A percentile compares a stretch with the other conserved stretches of the same genome.
Conservation (phyloP, 1,140 invertebrate genomes). For the Lordiphosa clarofinis region DNA sequence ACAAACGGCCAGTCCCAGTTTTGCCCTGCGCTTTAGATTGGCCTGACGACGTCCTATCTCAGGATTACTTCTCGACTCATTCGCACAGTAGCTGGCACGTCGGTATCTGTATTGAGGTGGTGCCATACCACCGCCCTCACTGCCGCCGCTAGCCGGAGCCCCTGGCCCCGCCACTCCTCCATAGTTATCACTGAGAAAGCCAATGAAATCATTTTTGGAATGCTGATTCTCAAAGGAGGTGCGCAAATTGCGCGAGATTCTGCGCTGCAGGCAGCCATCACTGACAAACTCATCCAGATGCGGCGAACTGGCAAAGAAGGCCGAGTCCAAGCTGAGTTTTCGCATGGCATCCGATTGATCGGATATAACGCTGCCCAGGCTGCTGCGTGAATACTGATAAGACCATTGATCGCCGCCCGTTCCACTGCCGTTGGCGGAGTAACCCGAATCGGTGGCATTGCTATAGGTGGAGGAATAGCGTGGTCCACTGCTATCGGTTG, state of each 20-base stretch:
- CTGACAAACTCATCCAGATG: slow-evolving; percentile 61
- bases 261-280: slow-evolving; percentile 72
- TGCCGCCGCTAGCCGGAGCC: slow-evolving; percentile 39
- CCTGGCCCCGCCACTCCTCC: slow-evolving; percentile 5
- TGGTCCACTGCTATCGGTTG: slow-evolving; percentile 50
- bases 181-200: slow-evolving; percentile 76
- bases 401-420: slow-evolving; percentile 69
- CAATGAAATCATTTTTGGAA: slow-evolving; percentile 75
- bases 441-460: slow-evolving; percentile 77
- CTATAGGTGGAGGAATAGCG: slow-evolving; percentile 73
- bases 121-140: slow-evolving; percentile 66
- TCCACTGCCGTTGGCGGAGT: slow-evolving; percentile 61
- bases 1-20: slow-evolving; percentile 82
- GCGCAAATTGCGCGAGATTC: slow-evolving; percentile 76
- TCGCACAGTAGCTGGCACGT: slow-evolving; percentile 65
- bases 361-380: slow-evolving; percentile 70
- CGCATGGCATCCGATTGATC: slow-evolving; percentile 65
- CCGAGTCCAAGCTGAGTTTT: slow-evolving; percentile 75
- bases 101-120: slow-evolving; percentile 58
- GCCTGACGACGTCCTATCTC: slow-evolving; percentile 66
- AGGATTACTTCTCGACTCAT: slow-evolving; percentile 76
- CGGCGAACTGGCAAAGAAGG: slow-evolving; percentile 47
- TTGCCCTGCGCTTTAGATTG: slow-evolving; percentile 72
- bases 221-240: slow-evolving; percentile 79
- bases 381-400: slow-evolving; percentile 78